Evolutionary conservation across 2,797 vertebrate genomes (phyloP).

Genomic region (Falco peregrinus): DNA sequence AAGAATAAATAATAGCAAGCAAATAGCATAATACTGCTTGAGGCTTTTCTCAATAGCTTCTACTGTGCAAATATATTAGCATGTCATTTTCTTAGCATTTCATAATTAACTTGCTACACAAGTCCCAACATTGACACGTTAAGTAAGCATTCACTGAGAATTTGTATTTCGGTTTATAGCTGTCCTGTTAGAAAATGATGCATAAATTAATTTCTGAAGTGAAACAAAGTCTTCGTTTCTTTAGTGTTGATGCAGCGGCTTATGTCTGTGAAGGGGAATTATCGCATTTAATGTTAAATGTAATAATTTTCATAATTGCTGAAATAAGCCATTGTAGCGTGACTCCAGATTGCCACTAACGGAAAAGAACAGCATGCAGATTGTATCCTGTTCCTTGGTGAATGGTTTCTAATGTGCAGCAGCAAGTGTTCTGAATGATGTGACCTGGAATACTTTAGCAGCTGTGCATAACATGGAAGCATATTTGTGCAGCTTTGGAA

Average conservation of each 20-base stretch:
- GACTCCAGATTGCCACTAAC: background rate
- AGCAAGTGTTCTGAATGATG: background rate
- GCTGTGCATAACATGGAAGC: slow-evolving; percentile 43
- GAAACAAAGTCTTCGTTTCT: background rate
- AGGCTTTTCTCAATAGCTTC: background rate
- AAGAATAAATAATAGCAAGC: background rate
- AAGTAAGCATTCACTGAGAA: background rate
- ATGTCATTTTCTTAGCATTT: background rate
- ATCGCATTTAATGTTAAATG: background rate
- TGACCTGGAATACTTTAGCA: background rate
- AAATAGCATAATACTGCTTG: background rate
- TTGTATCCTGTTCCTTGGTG: background rate
- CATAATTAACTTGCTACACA: background rate
- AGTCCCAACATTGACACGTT: rapidly evolving
- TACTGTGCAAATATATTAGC: background rate
- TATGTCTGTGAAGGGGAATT: background rate
- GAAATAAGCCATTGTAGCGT: background rate
- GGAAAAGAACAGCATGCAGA: background rate
- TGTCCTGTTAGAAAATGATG: background rate
- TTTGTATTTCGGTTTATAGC: background rate
- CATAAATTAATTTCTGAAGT: background rate
- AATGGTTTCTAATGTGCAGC: background rate
- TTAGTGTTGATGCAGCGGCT: background rate
- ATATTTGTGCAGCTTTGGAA: slow-evolving; percentile 89
- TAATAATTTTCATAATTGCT: background rate